Evolutionary conservation across 2,113 vertebrate species (phyloP), one percentile per base, ranked within the genome.

Genomic region (Ranitomeya variabilis): DNA sequence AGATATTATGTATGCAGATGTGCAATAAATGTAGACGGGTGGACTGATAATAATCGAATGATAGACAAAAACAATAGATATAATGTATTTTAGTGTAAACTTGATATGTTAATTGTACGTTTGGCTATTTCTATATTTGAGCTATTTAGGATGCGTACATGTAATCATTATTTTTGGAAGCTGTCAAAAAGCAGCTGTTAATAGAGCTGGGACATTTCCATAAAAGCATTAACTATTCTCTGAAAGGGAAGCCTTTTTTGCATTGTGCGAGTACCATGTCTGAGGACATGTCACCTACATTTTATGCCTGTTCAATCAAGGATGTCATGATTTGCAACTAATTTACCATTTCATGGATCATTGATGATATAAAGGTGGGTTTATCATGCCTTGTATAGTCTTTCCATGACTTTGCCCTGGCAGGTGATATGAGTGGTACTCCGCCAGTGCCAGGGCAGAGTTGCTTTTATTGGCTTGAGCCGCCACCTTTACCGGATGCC

Each of bases 261-360:
- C 87, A 84, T 84, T 78, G 84, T 89, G 87, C 81, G 84, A 84
- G 79, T 83, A 7, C 12, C 31, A 45, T 21, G 19, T 55, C 37
- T 77, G 67, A 77, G 87, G 80, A 88, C 87, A 76, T 64, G 86
- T 88, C 67, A 26, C 83, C 57, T 60, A 23, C 78, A n/a, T 66
- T 67, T 54, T 71, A 88, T 83, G 80, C 12, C 80, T 69, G 87
- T 85, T 79, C 87, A 85, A 89, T 89, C 81, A 89, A 79, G 62
- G 51, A 45, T 78, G 64, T 78, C 60, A 10, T 88, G 26, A 84
- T 84, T 57, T 85, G 74, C 87, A 79, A 55, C 60, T 78, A 74
- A 89, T 85, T 84, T 89, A 57, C 67, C 31, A 78, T 84, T 89
- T 85, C 62, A 89, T 79, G 82, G 82, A 31, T 74, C 87, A 79